Evolutionary conservation across 2,888 invertebrate genomes (phyloP), one percentile per base, ranked within the genome.

Genomic region (Buathra laborator): DNA sequence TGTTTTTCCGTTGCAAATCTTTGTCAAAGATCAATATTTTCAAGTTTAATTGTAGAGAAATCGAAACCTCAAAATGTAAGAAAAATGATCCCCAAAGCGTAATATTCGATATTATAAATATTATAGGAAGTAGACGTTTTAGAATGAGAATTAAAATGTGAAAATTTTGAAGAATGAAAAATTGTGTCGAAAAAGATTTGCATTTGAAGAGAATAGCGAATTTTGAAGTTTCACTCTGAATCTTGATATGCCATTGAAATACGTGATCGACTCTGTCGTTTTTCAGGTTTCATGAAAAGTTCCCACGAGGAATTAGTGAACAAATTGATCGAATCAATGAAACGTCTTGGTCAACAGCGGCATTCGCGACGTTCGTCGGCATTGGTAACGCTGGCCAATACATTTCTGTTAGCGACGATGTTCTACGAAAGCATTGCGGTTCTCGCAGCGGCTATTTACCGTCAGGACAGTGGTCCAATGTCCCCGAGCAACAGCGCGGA

Each of bases 381-480:
- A 24, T 74, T 91, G 37, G 66, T 83, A 7, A 72, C 85, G 43
- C 74, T 91, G 4, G 90, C 90, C 5, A 90, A 90, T 78, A 90
- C 89, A 66, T 86, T 91, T 48, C 71, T 91, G 2, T 78, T 91
- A 24, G 87, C 89, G 2, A 83, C 90, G 16, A 88, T 90, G 85
- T 90, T 91, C 59, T 88, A 90, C 86, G 90, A 87, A 44, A 85
- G 86, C 53, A 86, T 87, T 6, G 59, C 77, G 1, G 48, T 87
- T 19, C 46, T 87, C 29, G 83, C 85, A 1, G 80, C 51, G 14
- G 80, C 80, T 14, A 77, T 87, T 68, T 83, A 83, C 74, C 81
- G 59, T 14, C 56, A 77, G 16, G 62, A 85, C 75, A 79, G 37
- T 14, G 68, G 1, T 56, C 32, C 85, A 12, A 29, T 79, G 81